Evolutionary conservation across 2,113 vertebrate species (phyloP).

Genomic region (Megaleporinus macrocephalus): DNA sequence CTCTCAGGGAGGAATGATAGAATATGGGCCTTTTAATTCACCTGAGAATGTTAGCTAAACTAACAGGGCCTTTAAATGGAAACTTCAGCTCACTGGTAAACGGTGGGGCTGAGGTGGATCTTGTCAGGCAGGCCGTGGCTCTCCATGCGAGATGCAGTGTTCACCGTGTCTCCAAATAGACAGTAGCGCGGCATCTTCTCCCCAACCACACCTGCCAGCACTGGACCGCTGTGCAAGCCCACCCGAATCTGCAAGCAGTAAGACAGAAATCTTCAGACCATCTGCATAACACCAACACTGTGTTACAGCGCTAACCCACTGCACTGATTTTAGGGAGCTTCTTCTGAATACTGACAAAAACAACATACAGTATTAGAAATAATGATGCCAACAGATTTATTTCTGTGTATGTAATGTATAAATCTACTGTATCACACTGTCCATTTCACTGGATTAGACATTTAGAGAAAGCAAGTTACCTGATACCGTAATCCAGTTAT

Average conservation of each 20-base stretch:
- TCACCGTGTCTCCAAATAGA: constrained; percentile 80
- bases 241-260: constrained; percentile 69
- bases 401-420: too few relatives aligned
- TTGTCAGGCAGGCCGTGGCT: constrained; percentile 75
- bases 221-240: constrained; percentile 77
- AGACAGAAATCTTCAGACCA: too few relatives aligned
- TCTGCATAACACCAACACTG: too few relatives aligned
- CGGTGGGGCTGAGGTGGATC: constrained; percentile 76
- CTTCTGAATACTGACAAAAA: not conserved
- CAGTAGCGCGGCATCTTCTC: constrained; percentile 83
- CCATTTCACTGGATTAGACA: too few relatives aligned
- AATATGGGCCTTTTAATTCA: too few relatives aligned
- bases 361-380: not conserved
- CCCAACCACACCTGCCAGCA: constrained; percentile 76
- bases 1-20: too few relatives aligned
- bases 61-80: not conserved
- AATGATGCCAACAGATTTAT: too few relatives aligned
- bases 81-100: constrained; percentile 62
- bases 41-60: not conserved
- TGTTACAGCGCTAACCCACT: too few relatives aligned
- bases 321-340: not conserved
- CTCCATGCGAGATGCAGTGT: constrained; percentile 79
- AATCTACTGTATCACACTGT: too few relatives aligned
- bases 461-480: too few relatives aligned
- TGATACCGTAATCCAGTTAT: too few relatives aligned